Percentiles rank a stretch among this genome's conserved stretches.
Evolutionary conservation across 1,140 invertebrate species (phyloP).

Genomic region (Tigriopus japonicus): DNA sequence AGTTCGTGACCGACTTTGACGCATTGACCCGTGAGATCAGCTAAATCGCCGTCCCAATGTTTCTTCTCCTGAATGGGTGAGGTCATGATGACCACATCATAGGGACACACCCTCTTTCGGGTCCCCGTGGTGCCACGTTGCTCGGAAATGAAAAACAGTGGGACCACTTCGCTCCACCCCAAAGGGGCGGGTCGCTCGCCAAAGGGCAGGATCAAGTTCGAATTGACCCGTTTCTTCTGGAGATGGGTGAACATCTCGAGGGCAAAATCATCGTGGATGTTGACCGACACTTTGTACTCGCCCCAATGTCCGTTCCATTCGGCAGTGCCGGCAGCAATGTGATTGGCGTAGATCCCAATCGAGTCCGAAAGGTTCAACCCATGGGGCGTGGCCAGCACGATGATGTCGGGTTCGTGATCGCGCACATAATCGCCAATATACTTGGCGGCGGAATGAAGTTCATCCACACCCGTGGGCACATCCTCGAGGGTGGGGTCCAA

Average conservation of each 20-base stretch:
- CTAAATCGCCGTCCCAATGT: constrained; percentile 11
- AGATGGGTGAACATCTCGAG: constrained; percentile 5
- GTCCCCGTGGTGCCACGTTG: constrained; percentile 8
- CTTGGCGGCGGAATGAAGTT: constrained; percentile 7
- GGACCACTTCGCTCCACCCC: constrained; percentile 5
- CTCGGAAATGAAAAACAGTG: constrained; percentile 9
- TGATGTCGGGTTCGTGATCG: constrained; percentile 9
- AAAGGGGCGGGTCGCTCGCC: constrained; percentile 1
- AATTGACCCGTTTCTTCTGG: constrained; percentile 8
- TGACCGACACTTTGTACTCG: constrained; percentile 5
- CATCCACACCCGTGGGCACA: constrained; percentile 4
- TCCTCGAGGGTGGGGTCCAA: constrained; percentile 7
- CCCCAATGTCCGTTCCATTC: constrained; percentile 7
- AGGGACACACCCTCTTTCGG: constrained; percentile 1
- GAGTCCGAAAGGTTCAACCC: constrained; percentile 6
- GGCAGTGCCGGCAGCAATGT: neutral
- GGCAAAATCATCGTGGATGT: constrained; percentile 8
- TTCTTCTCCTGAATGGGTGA: constrained; percentile 8
- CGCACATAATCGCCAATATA: constrained; percentile 11
- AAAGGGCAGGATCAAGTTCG: constrained; percentile 4
- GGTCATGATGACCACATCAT: constrained; percentile 10
- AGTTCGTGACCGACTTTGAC: constrained; percentile 11
- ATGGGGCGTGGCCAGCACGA: constrained; percentile 7
- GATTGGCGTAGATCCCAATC: constrained; percentile 6
- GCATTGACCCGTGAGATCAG: constrained; percentile 7